These are phyloP conservation scores for Luscinia megarhynchos DNA, from an alignment of 2,797 vertebrate genomes.

Conservation along the genomic window DNA sequence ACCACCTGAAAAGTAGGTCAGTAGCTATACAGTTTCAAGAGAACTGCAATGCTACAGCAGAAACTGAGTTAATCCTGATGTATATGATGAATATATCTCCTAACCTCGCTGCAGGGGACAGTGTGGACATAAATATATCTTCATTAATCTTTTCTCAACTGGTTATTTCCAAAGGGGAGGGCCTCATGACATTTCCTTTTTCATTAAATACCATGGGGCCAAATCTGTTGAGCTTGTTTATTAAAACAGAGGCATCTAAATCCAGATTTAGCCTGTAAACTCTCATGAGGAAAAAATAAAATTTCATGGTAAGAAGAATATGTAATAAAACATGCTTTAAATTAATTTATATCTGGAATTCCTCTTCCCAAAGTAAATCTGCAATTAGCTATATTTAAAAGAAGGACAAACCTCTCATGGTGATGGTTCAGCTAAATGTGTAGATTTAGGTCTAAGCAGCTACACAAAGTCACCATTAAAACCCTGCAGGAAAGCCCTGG, in stretches of 20 bases:
- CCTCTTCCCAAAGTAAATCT: neutral
- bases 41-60: neutral
- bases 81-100: neutral
- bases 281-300: neutral
- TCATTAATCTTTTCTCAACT: conserved; percentile 30
- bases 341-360: neutral
- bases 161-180: conserved; percentile 12
- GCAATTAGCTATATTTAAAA: neutral
- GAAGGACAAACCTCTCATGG: neutral
- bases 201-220: neutral
- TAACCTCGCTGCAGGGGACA: conserved; percentile 18
- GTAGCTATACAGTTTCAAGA: neutral
- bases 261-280: neutral
- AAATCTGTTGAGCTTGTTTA: conserved; percentile 1
- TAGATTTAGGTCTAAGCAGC: neutral
- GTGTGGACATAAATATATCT: conserved; percentile 33
- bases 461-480: neutral
- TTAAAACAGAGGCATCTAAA: neutral
- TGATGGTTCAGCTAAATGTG: neutral
- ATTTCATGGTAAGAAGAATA: neutral
- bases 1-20: conserved; percentile 66
- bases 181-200: conserved; percentile 13
- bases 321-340: neutral
- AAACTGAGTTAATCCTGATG: conserved; percentile 30
- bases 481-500: neutral